Percentiles rank a stretch among this genome's conserved stretches.
Evolutionary conservation across 2,888 invertebrate genomes (phyloP).

Genomic region (Tetragnatha montana): DNA sequence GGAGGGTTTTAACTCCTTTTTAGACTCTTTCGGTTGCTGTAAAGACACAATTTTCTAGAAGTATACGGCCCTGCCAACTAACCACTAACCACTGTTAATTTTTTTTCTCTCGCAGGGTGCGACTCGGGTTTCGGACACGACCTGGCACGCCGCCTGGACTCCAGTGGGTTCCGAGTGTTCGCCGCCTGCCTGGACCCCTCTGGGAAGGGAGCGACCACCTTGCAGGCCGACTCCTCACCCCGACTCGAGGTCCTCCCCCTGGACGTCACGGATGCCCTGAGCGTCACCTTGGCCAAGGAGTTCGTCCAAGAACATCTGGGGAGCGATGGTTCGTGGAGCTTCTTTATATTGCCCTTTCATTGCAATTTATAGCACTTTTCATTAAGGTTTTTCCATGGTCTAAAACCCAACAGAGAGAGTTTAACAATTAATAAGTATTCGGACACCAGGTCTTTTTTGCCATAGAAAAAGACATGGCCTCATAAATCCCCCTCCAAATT

Average conservation of each 20-base stretch:
- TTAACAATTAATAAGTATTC: no score
- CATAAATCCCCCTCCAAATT: no score
- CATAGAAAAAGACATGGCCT: no score
- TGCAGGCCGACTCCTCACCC: slow-evolving; percentile 67
- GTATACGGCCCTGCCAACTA: no score
- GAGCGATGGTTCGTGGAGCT: slow-evolving; percentile 14
- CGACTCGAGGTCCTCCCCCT: slow-evolving; percentile 75
- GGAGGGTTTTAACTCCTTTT: no score
- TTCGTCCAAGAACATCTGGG: slow-evolving; percentile 68
- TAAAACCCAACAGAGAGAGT: no score
- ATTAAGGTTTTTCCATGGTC: no score
- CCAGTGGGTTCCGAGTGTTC: slow-evolving; percentile 74
- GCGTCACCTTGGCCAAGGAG: slow-evolving; percentile 74
- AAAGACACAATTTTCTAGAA: no score
- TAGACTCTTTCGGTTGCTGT: no score
- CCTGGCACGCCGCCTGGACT: slow-evolving; percentile 74
- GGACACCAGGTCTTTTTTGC: no score
- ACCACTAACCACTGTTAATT: background rate
- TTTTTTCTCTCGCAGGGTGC: slow-evolving; percentile 71
- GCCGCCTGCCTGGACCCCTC: slow-evolving; percentile 74
- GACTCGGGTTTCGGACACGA: slow-evolving; percentile 75
- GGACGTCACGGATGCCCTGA: slow-evolving; percentile 76
- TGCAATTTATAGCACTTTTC: no score
- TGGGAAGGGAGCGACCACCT: slow-evolving; percentile 73
- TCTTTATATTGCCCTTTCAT: no score